Evolutionary conservation across 2,888 invertebrate species (phyloP).

Genomic region (Amphipoea lucens): DNA sequence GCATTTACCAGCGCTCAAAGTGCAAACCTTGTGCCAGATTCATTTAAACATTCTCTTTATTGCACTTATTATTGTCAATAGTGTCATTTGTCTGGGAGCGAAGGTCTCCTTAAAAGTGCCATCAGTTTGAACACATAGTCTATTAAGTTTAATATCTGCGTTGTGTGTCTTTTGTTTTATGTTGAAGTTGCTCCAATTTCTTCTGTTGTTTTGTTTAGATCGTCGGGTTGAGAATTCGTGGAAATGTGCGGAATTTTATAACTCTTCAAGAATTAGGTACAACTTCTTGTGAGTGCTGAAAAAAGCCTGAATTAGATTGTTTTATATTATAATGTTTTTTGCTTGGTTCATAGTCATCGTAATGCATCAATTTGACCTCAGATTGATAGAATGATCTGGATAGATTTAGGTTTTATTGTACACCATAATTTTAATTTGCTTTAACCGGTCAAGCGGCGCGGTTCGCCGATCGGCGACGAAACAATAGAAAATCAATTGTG

Average conservation of each 20-base stretch:
- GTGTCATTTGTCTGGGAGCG: slow-evolving; percentile 52
- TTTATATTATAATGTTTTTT: neutral
- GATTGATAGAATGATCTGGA: too few relatives aligned
- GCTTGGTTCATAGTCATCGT: neutral
- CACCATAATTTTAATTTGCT: too few relatives aligned
- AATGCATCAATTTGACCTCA: neutral
- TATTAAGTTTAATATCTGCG: slow-evolving; percentile 51
- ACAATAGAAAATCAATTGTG: too few relatives aligned
- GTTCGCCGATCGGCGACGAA: too few relatives aligned
- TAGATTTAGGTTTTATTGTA: too few relatives aligned
- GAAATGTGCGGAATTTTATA: neutral
- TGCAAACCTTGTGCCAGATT: slow-evolving; percentile 66
- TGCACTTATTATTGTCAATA: slow-evolving; percentile 60
- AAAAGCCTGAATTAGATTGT: neutral
- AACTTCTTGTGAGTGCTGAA: neutral
- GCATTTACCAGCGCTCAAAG: slow-evolving; percentile 49
- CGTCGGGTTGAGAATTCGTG: neutral
- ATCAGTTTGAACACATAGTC: slow-evolving; percentile 44
- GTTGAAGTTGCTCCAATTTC: slow-evolving; percentile 40
- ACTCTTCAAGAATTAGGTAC: neutral
- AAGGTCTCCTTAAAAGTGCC: slow-evolving; percentile 43
- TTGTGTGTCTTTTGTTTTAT: slow-evolving; percentile 41
- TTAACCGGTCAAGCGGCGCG: too few relatives aligned
- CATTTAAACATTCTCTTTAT: slow-evolving; percentile 63
- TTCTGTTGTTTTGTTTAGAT: neutral